Conservation (phyloP, 2,888 invertebrate species). For the Xestia c-nigrum region DNA sequence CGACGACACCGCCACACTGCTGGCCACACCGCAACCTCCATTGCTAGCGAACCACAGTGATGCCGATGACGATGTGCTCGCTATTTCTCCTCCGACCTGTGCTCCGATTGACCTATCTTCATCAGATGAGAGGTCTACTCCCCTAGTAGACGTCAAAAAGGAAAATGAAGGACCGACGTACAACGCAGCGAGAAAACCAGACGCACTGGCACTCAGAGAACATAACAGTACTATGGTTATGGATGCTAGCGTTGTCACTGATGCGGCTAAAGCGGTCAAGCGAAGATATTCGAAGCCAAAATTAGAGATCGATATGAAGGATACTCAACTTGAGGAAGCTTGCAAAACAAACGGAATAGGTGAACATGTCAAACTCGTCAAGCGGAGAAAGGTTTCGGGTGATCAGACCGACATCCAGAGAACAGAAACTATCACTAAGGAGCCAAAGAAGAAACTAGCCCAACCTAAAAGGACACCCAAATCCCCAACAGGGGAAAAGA, state of each 20-base stretch:
- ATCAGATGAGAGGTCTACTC: conserved; percentile 86
- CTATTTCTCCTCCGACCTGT: conserved; percentile 86
- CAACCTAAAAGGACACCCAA: conserved; percentile 78
- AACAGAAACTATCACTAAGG: conserved; percentile 79
- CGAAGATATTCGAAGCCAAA: conserved; percentile 87
- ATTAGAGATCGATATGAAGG: conserved; percentile 88
- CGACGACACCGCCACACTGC: conserved; percentile 88
- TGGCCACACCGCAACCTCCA: conserved; percentile 79
- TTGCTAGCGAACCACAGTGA: conserved; percentile 83
- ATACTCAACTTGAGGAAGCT: conserved; percentile 85
- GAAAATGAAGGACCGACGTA: conserved; percentile 87
- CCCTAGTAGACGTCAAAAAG: conserved; percentile 86
- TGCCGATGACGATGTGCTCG: conserved; percentile 88
- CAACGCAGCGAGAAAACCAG: conserved; percentile 82
- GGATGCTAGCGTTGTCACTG: conserved; percentile 75
- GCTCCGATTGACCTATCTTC: conserved; percentile 88
- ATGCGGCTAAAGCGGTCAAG: conserved; percentile 82
- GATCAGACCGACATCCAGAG: conserved; percentile 79
- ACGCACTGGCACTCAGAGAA: conserved; percentile 86
- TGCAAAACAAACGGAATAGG: conserved; percentile 88
- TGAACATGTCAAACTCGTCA: conserved; percentile 89
- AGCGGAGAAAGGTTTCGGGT: conserved; percentile 89
- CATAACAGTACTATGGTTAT: conserved; percentile 77
- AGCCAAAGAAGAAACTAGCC: conserved; percentile 79
- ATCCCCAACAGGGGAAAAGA: conserved; percentile 81